phyloP scores from a whole-genome alignment of 2,113 vertebrate genomes.

The Rhadina sibilatrix region DNA sequence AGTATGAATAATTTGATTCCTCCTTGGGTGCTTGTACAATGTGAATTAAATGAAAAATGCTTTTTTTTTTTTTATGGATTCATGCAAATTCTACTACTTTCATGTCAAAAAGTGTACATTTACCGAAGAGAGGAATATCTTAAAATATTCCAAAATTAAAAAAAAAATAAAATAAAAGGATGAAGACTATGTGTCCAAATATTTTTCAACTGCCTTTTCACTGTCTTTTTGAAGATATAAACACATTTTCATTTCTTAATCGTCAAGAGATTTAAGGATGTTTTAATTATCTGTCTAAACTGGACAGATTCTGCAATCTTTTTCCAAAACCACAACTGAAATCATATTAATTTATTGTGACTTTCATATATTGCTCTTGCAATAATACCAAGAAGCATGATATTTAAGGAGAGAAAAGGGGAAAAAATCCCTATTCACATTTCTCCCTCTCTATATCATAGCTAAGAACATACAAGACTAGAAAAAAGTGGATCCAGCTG shows the following conservation, averaged over 20 bases:
- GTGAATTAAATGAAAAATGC: neutral
- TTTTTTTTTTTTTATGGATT: neutral
- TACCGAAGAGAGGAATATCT: neutral
- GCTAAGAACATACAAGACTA: neutral
- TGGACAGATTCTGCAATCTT: neutral
- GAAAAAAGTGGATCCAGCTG: neutral
- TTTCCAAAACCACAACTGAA: neutral
- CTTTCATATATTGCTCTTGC: neutral
- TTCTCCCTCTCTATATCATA: neutral
- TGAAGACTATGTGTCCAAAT: neutral
- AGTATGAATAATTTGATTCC: neutral
- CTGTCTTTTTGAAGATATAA: neutral
- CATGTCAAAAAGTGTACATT: neutral
- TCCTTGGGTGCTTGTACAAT: neutral
- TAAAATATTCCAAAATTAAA: neutral
- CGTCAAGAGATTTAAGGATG: neutral
- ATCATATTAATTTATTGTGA: neutral
- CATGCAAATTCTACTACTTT: neutral
- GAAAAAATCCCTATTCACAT: neutral
- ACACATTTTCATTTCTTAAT: neutral
- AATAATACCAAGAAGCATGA: neutral
- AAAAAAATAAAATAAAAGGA: rapidly evolving
- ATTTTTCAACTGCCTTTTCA: neutral
- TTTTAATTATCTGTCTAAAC: neutral
- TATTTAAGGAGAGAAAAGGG: neutral